Evolutionary conservation across 2,888 invertebrate species (phyloP), one percentile per base, ranked within the genome.

Genomic region (Ceraclea dissimilis): DNA sequence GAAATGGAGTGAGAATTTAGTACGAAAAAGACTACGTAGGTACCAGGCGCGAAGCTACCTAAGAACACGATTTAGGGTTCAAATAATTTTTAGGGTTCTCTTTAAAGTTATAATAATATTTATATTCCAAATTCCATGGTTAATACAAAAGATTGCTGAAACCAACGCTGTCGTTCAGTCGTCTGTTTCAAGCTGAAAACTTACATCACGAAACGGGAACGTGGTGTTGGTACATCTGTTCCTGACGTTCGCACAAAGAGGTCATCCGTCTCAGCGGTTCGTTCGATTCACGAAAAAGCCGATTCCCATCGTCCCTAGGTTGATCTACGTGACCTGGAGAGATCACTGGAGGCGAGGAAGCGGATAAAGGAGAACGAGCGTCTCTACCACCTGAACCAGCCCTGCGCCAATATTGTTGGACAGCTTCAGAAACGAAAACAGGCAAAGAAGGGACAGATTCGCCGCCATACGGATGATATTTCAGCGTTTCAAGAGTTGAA

Each of bases 401-500:
- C 16, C 75, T 76, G 57, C 76, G 67, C 65, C 76, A 77, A 60
- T 78, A 78, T 63, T 76, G 75, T 64, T 76, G 77, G 74, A 77
- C 76, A 46, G 78, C 77, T 64, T 78, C 77, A 4, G 76, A 69
- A 31, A 78, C 72, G 62, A 77, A 78, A 60, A 69, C 71, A 1
- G 78, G 76, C 34, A 77, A 66, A 58, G 73, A 75, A 2, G 76
- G 64, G 2, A 62, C 58, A 8, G 73, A 64, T 52, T 77, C 75
- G 19, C 54, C 61, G 39, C 75, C 77, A 60, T 70, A 71, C 21
- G 74, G 71, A 34, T 73, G 74, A 63, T 77, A 77, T 63, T 85
- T 80, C 56, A 86, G 75, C 59, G 85, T 85, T 65, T 88, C 88
- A 5, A 81, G 68, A 1, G 78, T 78, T 1, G 77, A 74, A 2